A percentile compares a stretch with the other conserved stretches of the same genome.
Conservation (phyloP, 2,797 vertebrate species). For the Staurois parvus region DNA sequence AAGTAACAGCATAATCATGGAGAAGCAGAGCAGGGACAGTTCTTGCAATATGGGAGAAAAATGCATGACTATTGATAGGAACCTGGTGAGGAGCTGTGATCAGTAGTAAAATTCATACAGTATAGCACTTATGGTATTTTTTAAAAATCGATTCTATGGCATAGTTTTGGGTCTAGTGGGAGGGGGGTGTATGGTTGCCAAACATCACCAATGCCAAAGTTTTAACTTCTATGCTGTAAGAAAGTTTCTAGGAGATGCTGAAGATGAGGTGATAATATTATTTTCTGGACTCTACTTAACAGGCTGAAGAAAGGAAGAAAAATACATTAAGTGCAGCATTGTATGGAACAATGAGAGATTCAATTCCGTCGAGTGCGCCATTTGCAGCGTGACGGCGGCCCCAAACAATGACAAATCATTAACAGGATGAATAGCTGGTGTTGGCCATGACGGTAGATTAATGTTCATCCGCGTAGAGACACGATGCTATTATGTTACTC, state of each 20-base stretch:
- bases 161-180: too few relatives aligned
- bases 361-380: background rate
- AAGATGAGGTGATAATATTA: background rate
- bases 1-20: too few relatives aligned
- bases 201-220: too few relatives aligned
- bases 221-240: background rate
- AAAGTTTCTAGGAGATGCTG: background rate
- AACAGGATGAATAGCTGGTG: constrained; percentile 12
- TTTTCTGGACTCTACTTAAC: too few relatives aligned
- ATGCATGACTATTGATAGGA: too few relatives aligned
- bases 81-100: too few relatives aligned
- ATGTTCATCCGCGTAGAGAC: background rate
- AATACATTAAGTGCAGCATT: background rate
- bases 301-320: background rate
- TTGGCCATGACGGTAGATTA: background rate
- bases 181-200: too few relatives aligned
- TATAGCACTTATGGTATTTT: too few relatives aligned
- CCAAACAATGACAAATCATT: constrained; percentile 16
- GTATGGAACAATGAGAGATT: background rate
- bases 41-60: too few relatives aligned
- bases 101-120: too few relatives aligned
- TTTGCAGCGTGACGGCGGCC: background rate
- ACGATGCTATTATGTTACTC: background rate
- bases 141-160: too few relatives aligned
- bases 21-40: too few relatives aligned